Base-by-base conservation (phyloP, 2,888 invertebrate species). In the Eupithecia vulgata region DNA sequence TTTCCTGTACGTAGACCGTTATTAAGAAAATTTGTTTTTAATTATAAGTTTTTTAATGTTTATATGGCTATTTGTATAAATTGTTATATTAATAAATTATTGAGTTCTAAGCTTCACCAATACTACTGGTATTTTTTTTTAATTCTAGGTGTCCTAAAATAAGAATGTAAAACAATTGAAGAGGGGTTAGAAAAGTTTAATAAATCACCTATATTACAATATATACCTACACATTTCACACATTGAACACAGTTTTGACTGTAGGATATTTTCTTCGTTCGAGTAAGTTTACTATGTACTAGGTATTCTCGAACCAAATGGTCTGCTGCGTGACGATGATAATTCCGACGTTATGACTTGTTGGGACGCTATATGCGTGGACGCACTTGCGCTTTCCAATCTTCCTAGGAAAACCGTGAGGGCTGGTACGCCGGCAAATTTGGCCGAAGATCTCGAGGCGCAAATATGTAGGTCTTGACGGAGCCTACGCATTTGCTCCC, bases 31-130 rank as follows among this genome's bases (percentile, higher is more conserved):
- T 90, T 92, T 92, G 81, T 87, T 89, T 88, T 86, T 84, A 82
- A 84, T 85, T 81, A 85, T 91, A 91, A 91, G 90, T 92, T 94
- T 93, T 94, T 88, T 92, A 93, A 92, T 89, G 84, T 93, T 92
- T 93, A 93, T 90, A 93, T 90, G 85, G 84, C 90, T 90, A 92
- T 92, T 93, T 92, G 92, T 93, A 92, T 88, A 88, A 90, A 91
- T 85, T 91, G 93, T 94, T 93, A 92, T 87, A 85, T 89, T 90
- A 91, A 92, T 93, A 93, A 91, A 91, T 90, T 92, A 91, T 91
- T 91, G 82, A 83, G 88, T 91, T 57, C 25, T 92, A 93, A 91
- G 93, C 91, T 92, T 89, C 86, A 74, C 52, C 7, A 40, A 78
- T 40, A 40, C 30, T 21, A 40, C n/a, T 64, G 62, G n/a, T n/a